Base-by-base conservation (phyloP, 2,888 invertebrate species). In the Drepanosiphum platanoidis region DNA sequence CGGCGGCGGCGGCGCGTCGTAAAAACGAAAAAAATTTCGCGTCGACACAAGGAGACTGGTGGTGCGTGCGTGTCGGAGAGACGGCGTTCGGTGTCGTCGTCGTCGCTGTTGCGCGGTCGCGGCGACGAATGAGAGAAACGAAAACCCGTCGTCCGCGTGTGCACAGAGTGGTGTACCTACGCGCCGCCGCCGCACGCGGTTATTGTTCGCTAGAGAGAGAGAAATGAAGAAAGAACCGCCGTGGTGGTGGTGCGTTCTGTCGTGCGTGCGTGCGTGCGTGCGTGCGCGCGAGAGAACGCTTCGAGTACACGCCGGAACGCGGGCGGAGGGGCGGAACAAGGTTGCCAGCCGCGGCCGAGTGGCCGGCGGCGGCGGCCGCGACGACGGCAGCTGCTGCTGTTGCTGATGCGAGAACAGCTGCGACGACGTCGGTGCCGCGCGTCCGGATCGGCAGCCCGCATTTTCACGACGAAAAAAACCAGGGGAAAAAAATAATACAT, bases 261-360 rank as follows among this genome's bases (percentile, higher is more conserved):
- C 18, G 52, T 52, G 2, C 22, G 39, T 52, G 52, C 52, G 42
- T 13, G 42, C 13, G 42, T 42, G 42, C 13, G 9, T 42, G 13
- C 42, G 42, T 13, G 13, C 42, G 42, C 42, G 13, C 42, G 42
- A 13, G 13, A 42, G 13, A 1, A 52, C 52, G n/a, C 8, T n/a
- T n/a, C n/a, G n/a, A n/a, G n/a, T n/a, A n/a, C n/a, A n/a, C n/a
- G n/a, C n/a, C n/a, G n/a, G n/a, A n/a, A n/a, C n/a, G 34, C n/a
- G 52, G n/a, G 39, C 11, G 52, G 18, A 58, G 8, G 68, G 46
- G 34, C n/a, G 52, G 39, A 34, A 58, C 81, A 71, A 71, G 71
- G 81, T 61, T 81, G 81, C 80, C 52, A 52, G 30, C 18, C 36
- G 36, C n/a, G n/a, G n/a, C n/a, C n/a, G n/a, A n/a, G n/a, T n/a